Base-by-base conservation (phyloP, 2,113 vertebrate genomes). In the Phalacrocorax brasilianus region DNA sequence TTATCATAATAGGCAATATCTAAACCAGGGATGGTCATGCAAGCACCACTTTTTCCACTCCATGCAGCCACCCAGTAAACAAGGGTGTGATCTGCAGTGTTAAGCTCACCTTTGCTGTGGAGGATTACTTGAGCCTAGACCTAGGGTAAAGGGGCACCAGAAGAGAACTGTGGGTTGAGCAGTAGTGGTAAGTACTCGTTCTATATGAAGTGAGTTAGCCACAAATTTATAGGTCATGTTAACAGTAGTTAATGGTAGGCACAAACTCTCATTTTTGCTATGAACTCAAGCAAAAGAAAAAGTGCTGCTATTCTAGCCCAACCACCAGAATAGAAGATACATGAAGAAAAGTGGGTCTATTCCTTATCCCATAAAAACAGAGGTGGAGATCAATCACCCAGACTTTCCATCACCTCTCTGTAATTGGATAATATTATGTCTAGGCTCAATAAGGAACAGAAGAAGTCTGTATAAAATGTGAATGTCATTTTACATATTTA, bases 131-230 rank as follows among this genome's bases (percentile, higher is more conserved):
- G 32, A 82, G 21, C 28, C 47, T 77, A 42, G 19, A 68, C 24
- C 3, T 32, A 38, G 6, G 10, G n/a, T 35, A 47, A 56, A 67
- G 26, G 16, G 56, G 11, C 18, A 50, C 22, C 35, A 44, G 49
- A 52, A 15, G 9, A 68, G 21, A 74, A 10, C 10, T 0, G 0
- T 2, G 5, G 8, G 9, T 35, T 50, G 19, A 56, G 53, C 32
- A 89, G 63, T 18, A 55, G 11, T 30, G 44, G 14, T 35, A 17
- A 50, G 6, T 23, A 13, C 17, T 85, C 11, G 18, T 55, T 78
- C 28, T 59, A 16, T 33, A 14, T 40, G 38, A 24, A 50, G 19
- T 26, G 27, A 44, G 8, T 20, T 76, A 52, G 3, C 19, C 35
- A 38, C 1, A 1, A 56, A 73, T 21, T 61, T 79, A 15, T 28